Base-by-base conservation (phyloP, 2,888 invertebrate genomes). In the Ochropleura plecta region DNA sequence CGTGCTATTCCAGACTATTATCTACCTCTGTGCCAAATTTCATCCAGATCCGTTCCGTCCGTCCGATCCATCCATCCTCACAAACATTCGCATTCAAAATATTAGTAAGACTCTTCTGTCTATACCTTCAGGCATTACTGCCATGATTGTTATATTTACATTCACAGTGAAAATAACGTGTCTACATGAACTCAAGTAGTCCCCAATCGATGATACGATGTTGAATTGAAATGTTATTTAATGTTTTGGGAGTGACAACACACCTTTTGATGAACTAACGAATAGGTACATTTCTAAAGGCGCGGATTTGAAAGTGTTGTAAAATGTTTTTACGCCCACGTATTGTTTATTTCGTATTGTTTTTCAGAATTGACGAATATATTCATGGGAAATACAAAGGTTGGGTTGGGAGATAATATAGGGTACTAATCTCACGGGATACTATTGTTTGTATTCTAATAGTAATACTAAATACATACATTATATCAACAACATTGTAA, bases 121-220 rank as follows among this genome's bases (percentile, higher is more conserved):
- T 30, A 30, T 57, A 14, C 30, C 20, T 55, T 12, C 20, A 55
- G 12, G 14, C 20, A 14, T 57, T 57, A 30, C 30, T 57, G 14
- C 20, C 14, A 5, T 18, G 18, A 30, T n/a, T 53, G n/a, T 51
- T 59, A 51, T 20, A 9, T 67, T 63, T 18, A 30, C 48, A 30
- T 69, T 20, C 7, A 51, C 55, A 3, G 20, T 16, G 10, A 10
- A 67, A 46, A 44, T 51, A 18, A 66, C 20, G 9, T 51, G 30
- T 30, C 6, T 48, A 18, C 14, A n/a, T 55, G n/a, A 55, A 70
- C 46, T 49, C 57, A 46, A 48, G 12, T 73, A 62, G 44, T 55
- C 59, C 12, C 68, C 42, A 44, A 76, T 79, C 53, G 40, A 70
- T 57, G 10, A 10, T 12, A 60, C n/a, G 6, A 44, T 70, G 20